Base-by-base conservation (phyloP, 2,797 vertebrate genomes). In the Danio jaintianensis region DNA sequence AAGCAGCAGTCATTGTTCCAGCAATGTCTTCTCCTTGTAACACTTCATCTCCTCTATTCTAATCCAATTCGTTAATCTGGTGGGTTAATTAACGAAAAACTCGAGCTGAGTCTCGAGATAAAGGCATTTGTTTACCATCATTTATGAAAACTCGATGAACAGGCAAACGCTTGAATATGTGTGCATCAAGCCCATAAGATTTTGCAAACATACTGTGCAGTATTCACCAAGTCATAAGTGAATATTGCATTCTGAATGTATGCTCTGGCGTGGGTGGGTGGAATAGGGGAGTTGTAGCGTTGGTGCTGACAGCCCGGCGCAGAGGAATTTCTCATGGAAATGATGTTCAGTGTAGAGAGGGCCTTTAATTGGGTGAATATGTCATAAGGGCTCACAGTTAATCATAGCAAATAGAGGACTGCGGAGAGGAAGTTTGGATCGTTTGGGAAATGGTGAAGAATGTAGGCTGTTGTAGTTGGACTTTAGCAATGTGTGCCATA, bases 351-450 rank as follows among this genome's bases (percentile, higher is more conserved):
- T 36, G 68, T 79, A 85, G 71, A 84, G 82, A 83, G 82, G 72
- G 72, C 79, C 74, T 56, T 76, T 91, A 91, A 91, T 89, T 91
- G 90, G 89, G 29, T 50, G 56, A 56, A 87, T 83, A 85, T 89
- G 88, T 88, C 89, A 87, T 79, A 16, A 22, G 42, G 69, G 66
- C 62, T 73, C 15, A 78, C 79, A 86, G 84, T 86, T 89, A 87
- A 89, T 90, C 83, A 89, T 77, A 68, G 75, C 82, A 63, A 72
- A 55, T 85, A 66, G 74, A 73, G 84, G 82, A 79, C 69, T 20
- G 59, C 62, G 63, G 48, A 10, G 42, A 78, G 61, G 36, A 82
- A 76, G 55, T 59, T 15, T 58, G 11, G 79, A 75, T 82, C 6
- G 53, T 82, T 70, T 74, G 72, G 67, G 78, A 63, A 82, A 85